Conservation (phyloP, 2,888 invertebrate species). For the Hanleya hanleyi region DNA sequence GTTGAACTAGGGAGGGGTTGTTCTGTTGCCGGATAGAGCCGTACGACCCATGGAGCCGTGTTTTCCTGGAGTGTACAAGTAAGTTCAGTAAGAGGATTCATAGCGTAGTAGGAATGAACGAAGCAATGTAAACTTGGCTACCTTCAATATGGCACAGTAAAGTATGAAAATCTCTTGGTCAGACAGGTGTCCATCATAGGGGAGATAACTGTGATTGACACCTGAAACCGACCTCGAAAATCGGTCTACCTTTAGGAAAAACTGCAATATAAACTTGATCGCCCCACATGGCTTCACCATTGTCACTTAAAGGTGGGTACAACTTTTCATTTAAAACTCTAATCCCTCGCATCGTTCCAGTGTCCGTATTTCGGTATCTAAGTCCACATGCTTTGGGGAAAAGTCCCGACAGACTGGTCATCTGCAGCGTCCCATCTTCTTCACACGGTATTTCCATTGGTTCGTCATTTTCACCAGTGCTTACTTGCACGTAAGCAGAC, state of each 20-base stretch:
- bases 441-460: slow-evolving; percentile 10
- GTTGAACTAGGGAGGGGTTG: no score
- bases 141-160: no score
- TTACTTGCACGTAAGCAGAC: slow-evolving; percentile 9
- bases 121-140: no score
- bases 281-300: neutral
- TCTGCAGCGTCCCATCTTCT: slow-evolving; percentile 10
- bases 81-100: no score
- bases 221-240: neutral
- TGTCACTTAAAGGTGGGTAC: neutral
- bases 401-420: neutral
- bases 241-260: slow-evolving; percentile 4
- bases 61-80: no score
- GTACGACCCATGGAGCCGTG: no score
- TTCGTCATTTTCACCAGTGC: neutral
- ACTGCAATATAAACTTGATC: neutral
- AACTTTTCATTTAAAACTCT: slow-evolving; percentile 4
- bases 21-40: no score
- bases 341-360: slow-evolving; percentile 6
- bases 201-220: no score
- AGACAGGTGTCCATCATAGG: no score
- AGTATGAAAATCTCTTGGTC: no score
- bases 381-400: slow-evolving; percentile 11
- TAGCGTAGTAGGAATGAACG: no score
- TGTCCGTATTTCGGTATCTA: neutral